phyloP scores from a whole-genome alignment of 2,113 vertebrate species.

The Onychostruthus taczanowskii region DNA sequence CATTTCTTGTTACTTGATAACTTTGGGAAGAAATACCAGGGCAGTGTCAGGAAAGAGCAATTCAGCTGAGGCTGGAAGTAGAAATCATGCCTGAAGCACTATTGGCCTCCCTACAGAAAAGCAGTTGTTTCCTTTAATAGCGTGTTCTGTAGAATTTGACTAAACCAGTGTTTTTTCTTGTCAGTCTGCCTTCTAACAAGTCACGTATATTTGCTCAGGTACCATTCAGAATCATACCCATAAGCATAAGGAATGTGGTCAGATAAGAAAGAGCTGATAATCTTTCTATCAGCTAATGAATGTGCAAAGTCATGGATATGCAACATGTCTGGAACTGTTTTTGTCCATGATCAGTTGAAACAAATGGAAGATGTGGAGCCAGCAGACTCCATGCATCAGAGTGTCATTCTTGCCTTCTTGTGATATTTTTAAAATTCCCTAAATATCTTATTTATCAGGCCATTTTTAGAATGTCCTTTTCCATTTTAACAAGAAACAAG shows the following conservation, averaged over 20 bases:
- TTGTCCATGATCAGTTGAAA: not conserved
- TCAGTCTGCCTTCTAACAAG: not conserved
- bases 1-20: not conserved
- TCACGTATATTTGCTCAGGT: not conserved
- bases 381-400: not conserved
- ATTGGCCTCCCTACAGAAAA: not conserved
- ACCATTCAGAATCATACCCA: not conserved
- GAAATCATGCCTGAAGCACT: not conserved
- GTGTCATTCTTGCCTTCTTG: not conserved
- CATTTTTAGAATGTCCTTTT: constrained; percentile 13
- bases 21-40: not conserved
- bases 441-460: not conserved
- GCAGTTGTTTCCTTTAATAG: not conserved
- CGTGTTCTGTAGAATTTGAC: not conserved
- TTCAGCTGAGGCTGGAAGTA: not conserved
- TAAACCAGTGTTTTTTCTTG: not conserved
- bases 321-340: not conserved
- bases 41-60: not conserved
- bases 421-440: not conserved
- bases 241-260: not conserved
- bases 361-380: not conserved
- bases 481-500: not conserved
- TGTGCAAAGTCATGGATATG: not conserved
- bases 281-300: not conserved
- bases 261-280: not conserved